Percentiles rank a stretch among this genome's conserved stretches.
Conservation (phyloP, 2,888 invertebrate species). For the Clitarchus hookeri region DNA sequence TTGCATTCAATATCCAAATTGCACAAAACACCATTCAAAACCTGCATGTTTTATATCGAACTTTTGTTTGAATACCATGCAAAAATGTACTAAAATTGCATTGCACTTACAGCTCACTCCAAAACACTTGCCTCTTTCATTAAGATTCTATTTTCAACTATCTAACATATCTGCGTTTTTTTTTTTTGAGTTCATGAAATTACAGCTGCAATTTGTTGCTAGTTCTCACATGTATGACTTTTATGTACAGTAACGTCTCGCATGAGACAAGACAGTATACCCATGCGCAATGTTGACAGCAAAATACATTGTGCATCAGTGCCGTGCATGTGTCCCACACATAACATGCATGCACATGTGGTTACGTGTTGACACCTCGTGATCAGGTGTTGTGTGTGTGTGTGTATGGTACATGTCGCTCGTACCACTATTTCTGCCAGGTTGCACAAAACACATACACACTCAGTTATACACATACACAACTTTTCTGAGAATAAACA, state of each 20-base stretch:
- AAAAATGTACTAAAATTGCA: too few relatives aligned
- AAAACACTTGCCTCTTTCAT: too few relatives aligned
- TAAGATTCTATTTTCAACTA: too few relatives aligned
- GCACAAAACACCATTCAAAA: too few relatives aligned
- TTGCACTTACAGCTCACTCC: too few relatives aligned
- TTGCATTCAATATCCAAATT: too few relatives aligned
- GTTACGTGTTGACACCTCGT: background rate
- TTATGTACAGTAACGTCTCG: background rate
- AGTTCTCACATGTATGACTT: background rate
- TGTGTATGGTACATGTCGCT: background rate
- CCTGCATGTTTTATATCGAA: background rate
- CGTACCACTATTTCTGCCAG: background rate
- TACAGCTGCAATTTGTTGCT: background rate
- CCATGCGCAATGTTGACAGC: background rate
- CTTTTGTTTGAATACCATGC: background rate
- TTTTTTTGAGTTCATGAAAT: background rate
- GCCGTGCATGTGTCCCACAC: background rate
- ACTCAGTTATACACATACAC: background rate
- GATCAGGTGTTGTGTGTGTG: background rate
- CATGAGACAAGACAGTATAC: background rate
- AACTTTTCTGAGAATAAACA: background rate
- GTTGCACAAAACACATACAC: background rate
- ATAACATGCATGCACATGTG: background rate
- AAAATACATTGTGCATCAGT: constrained; percentile 7
- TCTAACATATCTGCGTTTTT: background rate